Base-by-base conservation (phyloP, 2,113 vertebrate species). In the Archocentrus centrarchus region DNA sequence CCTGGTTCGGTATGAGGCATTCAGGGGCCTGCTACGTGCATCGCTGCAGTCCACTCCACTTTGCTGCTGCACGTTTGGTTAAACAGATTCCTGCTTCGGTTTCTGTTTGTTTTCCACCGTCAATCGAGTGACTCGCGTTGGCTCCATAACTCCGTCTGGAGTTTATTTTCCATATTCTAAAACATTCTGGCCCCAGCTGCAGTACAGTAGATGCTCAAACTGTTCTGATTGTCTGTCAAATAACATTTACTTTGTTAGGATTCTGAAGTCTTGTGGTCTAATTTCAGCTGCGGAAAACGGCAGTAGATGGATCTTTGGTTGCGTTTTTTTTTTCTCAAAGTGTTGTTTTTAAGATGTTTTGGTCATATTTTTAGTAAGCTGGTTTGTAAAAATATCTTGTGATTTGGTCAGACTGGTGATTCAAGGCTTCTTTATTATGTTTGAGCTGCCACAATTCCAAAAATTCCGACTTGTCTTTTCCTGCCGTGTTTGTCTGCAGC, bases 161-260 rank as follows among this genome's bases (percentile, higher is more conserved):
- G 44, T 32, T 73, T 53, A 73, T 73, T 73, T 73, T 73, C 66
- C 66, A 53, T 53, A 53, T 13, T 73, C 66, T 73, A 1, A 73
- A 73, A 73, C 66, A 73, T 53, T 32, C 13, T 53, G 66, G 44
- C 10, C 44, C 30, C 66, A 20, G 20, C 44, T 32, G 66, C 10
- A 73, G 30, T 53, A 8, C 44, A 53, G 66, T 53, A 73, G 66
- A 53, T 0, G 6, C 10, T 73, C 66, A 32, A 73, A 32, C 66
- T 32, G 66, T 53, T 73, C 44, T 73, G 66, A 53, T 73, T 73
- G 47, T 73, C 66, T 73, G 66, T 73, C 66, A 73, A 73, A 73
- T 73, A 53, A 53, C 47, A 73, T 73, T 53, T 53, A 53, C 66
- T 32, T 32, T 73, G 66, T 73, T 73, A 73, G 47, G 44, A 32